Evolutionary conservation across 23 tunicate species (phyloP), one percentile per base, ranked within the genome.

Genomic region (Ciona savignyi): DNA sequence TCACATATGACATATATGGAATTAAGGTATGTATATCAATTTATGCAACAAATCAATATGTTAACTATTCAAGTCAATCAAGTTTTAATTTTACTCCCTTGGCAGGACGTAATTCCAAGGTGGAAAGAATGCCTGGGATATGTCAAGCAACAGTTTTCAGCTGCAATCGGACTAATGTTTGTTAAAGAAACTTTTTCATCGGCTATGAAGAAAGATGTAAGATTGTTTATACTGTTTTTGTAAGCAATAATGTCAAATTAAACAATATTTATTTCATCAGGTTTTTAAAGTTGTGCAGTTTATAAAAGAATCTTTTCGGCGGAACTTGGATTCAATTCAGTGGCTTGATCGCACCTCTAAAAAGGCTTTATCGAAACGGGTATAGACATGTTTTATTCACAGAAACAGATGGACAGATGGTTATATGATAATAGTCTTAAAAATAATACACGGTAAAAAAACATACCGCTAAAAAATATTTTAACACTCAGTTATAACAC

Each of bases 131-230:
- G 90, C 65, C 62, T 85, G 0, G 60, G 62, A 2, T 56, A 72
- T 35, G 75, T 67, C 24, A 85, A 78, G 34, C 70, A 73, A 21
- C 90, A 85, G 27, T 85, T 85, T 60, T 25, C 66, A 15, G 79
- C 25, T 11, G 90, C 90, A 20, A 34, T 78, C 3, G 83, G 76
- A 28, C 23, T 72, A 21, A 80, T 85, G 75, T 85, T 65, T 66
- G 73, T 63, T 1, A 51, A 78, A 25, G 83, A 85, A 74, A 70
- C 66, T 1, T 83, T 77, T 32, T 21, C 81, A 4, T 33, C 49
- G 23, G 3, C 25, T 1, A 56, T 30, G 24, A 71, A 76, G 48
- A 2, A n/a, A 27, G 62, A 76, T 70, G 89, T 83, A 68, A 68
- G 60, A 15, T 6, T 42, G 56, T 42, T 6, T 9, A 42, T 42